These are phyloP conservation scores for Heliothis virescens DNA, from an alignment of 1,140 invertebrate species.

Conservation along the genomic window DNA sequence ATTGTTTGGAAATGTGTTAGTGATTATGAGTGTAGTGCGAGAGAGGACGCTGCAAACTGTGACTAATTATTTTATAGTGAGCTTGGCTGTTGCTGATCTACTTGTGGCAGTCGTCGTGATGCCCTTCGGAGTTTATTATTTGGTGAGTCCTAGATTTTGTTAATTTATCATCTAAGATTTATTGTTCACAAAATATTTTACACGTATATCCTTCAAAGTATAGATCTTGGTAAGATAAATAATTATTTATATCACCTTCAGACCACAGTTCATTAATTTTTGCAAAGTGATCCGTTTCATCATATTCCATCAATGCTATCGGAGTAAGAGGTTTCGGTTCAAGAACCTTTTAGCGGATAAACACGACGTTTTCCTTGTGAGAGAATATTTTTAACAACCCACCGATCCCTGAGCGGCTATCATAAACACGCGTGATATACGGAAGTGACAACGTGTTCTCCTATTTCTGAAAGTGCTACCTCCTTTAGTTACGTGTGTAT, in stretches of 20 bases:
- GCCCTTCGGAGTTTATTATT: constrained; percentile 99
- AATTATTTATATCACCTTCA: not conserved
- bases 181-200: too few species aligned
- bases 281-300: not conserved
- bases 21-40: constrained; percentile 96
- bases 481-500: not conserved
- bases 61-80: constrained; percentile 99
- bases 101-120: constrained; percentile 98
- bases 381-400: not conserved
- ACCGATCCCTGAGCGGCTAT: not conserved
- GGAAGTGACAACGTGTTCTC: not conserved
- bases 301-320: too few species aligned
- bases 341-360: not conserved
- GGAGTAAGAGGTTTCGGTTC: not conserved
- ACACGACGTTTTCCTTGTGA: not conserved
- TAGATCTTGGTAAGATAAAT: not conserved
- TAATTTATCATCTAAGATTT: not conserved
- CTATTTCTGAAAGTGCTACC: not conserved
- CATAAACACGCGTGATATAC: not conserved
- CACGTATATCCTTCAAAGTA: too few species aligned
- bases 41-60: constrained; percentile 97
- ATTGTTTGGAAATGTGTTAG: constrained; percentile 98
- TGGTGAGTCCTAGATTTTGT: constrained; percentile 89
- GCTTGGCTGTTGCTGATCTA: constrained; percentile 98
- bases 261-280: not conserved